Evolutionary conservation across 2,113 vertebrate species (phyloP).

Genomic region (Leucoraja erinaceus): DNA sequence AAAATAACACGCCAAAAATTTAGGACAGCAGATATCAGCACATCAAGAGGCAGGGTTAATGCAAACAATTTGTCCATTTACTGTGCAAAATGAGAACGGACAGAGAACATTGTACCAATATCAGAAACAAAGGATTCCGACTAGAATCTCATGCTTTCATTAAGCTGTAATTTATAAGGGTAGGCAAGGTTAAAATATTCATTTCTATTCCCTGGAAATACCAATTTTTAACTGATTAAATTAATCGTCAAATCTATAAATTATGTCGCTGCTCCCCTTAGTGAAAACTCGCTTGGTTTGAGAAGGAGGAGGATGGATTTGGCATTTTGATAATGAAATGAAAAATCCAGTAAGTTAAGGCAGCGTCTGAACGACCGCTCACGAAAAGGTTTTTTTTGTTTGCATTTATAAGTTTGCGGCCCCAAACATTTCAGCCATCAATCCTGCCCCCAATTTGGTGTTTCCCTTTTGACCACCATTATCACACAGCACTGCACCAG

Average conservation of each 20-base stretch:
- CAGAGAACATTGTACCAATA: background rate
- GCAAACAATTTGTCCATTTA: background rate
- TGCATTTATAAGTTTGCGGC: conserved; percentile 48
- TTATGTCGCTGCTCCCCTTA: background rate
- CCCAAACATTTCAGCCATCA: conserved; percentile 46
- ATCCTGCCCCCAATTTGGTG: conserved; percentile 41
- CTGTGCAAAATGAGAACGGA: conserved; percentile 1
- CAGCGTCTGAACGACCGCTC: conserved; percentile 49
- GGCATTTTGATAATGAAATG: background rate
- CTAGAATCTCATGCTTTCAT: conserved; percentile 29
- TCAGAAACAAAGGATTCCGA: conserved; percentile 30
- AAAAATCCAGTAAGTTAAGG: background rate
- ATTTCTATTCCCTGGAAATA: conserved; percentile 26
- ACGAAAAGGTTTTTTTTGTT: conserved; percentile 45
- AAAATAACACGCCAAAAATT: background rate
- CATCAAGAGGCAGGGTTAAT: background rate
- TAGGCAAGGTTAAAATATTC: conserved; percentile 32
- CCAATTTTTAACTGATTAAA: conserved; percentile 31
- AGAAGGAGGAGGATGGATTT: background rate
- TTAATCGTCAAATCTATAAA: conserved; percentile 27
- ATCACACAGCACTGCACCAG: conserved; percentile 47
- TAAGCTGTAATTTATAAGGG: conserved; percentile 26
- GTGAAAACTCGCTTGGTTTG: background rate
- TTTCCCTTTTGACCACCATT: conserved; percentile 49
- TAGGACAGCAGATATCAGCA: background rate